These are phyloP conservation scores for Phrynocephalus vlangalii DNA, from an alignment of 2,797 vertebrate genomes.

Conservation along the genomic window DNA sequence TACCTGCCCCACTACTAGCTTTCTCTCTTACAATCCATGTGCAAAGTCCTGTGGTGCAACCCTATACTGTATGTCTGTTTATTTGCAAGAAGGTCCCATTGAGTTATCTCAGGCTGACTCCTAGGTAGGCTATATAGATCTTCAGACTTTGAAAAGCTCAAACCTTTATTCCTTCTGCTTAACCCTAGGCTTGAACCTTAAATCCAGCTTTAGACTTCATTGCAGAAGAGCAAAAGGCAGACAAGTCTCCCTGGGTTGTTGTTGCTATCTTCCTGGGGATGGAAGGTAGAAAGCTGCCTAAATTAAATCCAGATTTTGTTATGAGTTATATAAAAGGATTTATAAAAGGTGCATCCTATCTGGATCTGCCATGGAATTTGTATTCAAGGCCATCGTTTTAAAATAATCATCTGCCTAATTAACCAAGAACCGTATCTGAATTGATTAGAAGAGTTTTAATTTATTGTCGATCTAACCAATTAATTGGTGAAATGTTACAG, in stretches of 20 bases:
- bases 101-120: background rate
- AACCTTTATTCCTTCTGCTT: background rate
- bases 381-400: background rate
- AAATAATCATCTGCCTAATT: constrained; percentile 8
- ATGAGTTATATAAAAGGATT: too few relatives aligned
- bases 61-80: background rate
- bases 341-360: too few relatives aligned
- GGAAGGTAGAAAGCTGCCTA: background rate
- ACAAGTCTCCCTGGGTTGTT: background rate
- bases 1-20: background rate
- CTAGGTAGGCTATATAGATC: background rate
- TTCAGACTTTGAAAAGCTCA: background rate
- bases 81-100: background rate
- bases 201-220: background rate
- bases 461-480: constrained; percentile 16
- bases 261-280: background rate
- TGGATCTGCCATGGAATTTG: background rate
- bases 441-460: constrained; percentile 4
- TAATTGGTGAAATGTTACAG: constrained; percentile 13
- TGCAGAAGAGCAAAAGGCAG: background rate
- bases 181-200: background rate
- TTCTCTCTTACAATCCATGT: background rate
- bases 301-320: background rate
- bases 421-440: constrained; percentile 2
- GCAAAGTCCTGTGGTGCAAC: background rate